phyloP scores from a whole-genome alignment of 1,140 invertebrate species.

The Drosophila carrolli region DNA sequence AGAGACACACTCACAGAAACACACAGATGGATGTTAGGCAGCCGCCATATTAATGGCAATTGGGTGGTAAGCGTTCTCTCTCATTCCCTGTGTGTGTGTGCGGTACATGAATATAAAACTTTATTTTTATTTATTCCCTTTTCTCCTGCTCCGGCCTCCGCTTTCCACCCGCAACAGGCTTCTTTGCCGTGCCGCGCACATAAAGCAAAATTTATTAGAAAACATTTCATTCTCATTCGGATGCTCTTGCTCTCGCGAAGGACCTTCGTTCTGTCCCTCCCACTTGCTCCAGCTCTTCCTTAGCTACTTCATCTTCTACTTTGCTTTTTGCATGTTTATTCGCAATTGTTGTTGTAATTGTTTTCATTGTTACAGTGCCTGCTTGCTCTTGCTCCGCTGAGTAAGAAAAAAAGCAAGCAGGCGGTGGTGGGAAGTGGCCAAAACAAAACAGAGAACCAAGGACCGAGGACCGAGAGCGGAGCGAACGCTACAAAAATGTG shows the following conservation, averaged over 20 bases:
- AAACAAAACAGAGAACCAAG: constrained; percentile 42
- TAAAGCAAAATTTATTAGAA: constrained; percentile 83
- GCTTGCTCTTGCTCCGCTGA: constrained; percentile 7
- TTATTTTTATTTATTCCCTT: constrained; percentile 82
- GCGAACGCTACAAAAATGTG: constrained; percentile 72
- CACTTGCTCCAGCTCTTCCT: not conserved
- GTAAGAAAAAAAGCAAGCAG: not conserved
- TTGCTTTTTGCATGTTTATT: constrained; percentile 83
- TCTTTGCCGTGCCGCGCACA: constrained; percentile 63
- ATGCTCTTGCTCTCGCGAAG: constrained; percentile 30
- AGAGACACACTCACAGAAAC: constrained; percentile 56
- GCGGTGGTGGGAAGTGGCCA: constrained; percentile 19
- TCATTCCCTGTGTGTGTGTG: constrained; percentile 54
- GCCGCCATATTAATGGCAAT: constrained; percentile 82
- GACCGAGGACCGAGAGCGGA: constrained; percentile 21
- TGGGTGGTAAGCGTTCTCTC: constrained; percentile 66
- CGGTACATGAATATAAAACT: constrained; percentile 82
- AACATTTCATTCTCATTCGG: constrained; percentile 80
- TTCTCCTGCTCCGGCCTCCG: constrained; percentile 11
- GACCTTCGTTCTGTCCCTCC: constrained; percentile 8
- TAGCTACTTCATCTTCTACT: constrained; percentile 80
- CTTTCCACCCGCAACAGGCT: constrained; percentile 1
- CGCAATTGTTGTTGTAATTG: constrained; percentile 83
- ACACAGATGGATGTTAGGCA: constrained; percentile 74
- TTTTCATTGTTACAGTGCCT: constrained; percentile 72